Base-by-base conservation (phyloP, 2,797 vertebrate species). In the Falco cherrug region DNA sequence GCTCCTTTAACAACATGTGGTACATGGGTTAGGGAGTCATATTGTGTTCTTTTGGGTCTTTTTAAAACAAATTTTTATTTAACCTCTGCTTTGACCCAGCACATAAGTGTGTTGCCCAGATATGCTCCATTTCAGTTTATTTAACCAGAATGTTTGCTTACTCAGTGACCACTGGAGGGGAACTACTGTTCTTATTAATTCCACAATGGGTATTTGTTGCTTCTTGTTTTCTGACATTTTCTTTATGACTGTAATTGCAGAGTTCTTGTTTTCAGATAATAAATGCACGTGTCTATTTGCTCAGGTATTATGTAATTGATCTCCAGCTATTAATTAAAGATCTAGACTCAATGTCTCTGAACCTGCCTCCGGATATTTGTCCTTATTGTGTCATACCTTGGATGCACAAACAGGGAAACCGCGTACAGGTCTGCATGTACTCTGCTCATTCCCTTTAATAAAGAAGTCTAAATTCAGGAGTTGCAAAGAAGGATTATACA, bases 81-180 rank as follows among this genome's bases (percentile, higher is more conserved):
- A 98, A 98, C 98, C 97, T 98, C 95, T 96, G 94, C 95, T 96
- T 95, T 98, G 98, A 98, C 98, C 98, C 97, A 78, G 78, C 96
- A 90, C 95, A 45, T 96, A 93, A 97, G 89, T 95, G 85, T 45
- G 33, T 82, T 97, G 94, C 95, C 89, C 90, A 97, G 97, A 97
- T 97, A 96, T 93, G 95, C 96, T 97, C 96, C 82, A 73, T 97
- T 97, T 98, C 97, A 97, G 97, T 97, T 98, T 98, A 97, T 96
- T 98, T 98, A 97, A 98, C 90, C 95, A 96, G 96, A 97, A 88
- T 95, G 96, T 96, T 97, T 98, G 97, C 97, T 98, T 98, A 97
- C 95, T 89, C 93, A 96, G 95, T 89, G 95, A 96, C 96, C 95
- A 96, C 97, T 97, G 89, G 88, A 97, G 95, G 93, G 95, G 97